A percentile compares a stretch with the other conserved stretches of the same genome.
Evolutionary conservation across 1,140 invertebrate genomes (phyloP).

Genomic region (Sinella curviseta): DNA sequence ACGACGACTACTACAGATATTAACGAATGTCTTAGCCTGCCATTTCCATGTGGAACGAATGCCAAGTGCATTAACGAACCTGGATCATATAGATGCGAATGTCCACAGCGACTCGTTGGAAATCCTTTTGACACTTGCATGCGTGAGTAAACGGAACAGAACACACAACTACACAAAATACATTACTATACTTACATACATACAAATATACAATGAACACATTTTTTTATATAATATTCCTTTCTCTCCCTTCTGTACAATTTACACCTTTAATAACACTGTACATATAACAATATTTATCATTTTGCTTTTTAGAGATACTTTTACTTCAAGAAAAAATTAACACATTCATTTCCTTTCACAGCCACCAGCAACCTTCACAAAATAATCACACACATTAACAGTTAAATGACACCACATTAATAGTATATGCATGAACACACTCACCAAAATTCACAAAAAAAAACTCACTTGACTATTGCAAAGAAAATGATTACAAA

Average conservation of each 20-base stretch:
- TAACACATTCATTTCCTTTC: too few species aligned
- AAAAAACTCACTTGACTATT: too few species aligned
- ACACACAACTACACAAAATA: conserved; percentile 29
- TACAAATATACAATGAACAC: not conserved
- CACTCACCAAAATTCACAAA: too few species aligned
- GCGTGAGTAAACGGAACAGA: conserved; percentile 51
- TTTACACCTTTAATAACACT: not conserved
- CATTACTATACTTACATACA: not conserved
- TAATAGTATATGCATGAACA: too few species aligned
- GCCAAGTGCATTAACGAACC: conserved; percentile 53
- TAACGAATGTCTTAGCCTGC: conserved; percentile 60
- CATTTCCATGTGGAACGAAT: conserved; percentile 55
- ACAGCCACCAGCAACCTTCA: too few species aligned
- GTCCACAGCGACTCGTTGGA: conserved; percentile 53
- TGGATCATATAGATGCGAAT: conserved; percentile 53
- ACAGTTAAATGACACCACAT: too few species aligned
- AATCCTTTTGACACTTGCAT: conserved; percentile 53
- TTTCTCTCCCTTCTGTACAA: conserved; percentile 1
- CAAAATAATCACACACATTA: too few species aligned
- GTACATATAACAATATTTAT: too few species aligned
- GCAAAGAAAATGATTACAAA: too few species aligned
- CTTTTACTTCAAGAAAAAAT: too few species aligned
- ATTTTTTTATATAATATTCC: not conserved
- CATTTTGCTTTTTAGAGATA: too few species aligned
- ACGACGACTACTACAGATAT: conserved; percentile 64